A percentile compares a stretch with the other conserved stretches of the same genome.
These are phyloP conservation scores for Melanchra persicariae DNA, from an alignment of 2,888 invertebrate species.

Conservation along the genomic window DNA sequence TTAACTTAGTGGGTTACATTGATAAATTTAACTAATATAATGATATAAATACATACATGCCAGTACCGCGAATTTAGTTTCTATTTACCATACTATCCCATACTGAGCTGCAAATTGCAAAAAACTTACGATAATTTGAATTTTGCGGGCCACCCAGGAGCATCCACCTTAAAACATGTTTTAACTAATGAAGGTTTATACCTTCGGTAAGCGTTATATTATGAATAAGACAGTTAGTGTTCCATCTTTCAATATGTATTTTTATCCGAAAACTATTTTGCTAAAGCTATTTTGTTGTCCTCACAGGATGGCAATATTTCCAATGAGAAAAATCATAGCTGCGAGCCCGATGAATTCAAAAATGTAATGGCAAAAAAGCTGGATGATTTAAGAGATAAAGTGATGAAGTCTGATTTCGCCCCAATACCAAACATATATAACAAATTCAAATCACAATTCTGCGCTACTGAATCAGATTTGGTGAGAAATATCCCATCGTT, in stretches of 20 bases:
- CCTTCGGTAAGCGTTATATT: too few species aligned
- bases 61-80: too few species aligned
- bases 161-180: too few species aligned
- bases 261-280: constrained; percentile 4
- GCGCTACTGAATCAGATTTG: background rate
- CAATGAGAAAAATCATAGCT: constrained; percentile 38
- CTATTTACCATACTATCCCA: too few species aligned
- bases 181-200: too few species aligned
- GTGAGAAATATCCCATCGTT: background rate
- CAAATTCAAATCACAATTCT: background rate
- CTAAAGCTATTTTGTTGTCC: constrained; percentile 24
- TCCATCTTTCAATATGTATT: constrained; percentile 30
- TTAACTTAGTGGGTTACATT: too few species aligned
- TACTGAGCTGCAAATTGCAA: too few species aligned
- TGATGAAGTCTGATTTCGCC: constrained; percentile 33
- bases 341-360: background rate
- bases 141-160: too few species aligned
- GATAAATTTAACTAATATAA: too few species aligned
- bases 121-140: too few species aligned
- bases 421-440: constrained; percentile 35
- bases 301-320: constrained; percentile 32
- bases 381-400: constrained; percentile 22
- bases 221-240: constrained; percentile 5
- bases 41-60: too few species aligned
- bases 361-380: background rate